Conservation (phyloP, 2,113 vertebrate species). For the Leptobrachium ailaonicum region DNA sequence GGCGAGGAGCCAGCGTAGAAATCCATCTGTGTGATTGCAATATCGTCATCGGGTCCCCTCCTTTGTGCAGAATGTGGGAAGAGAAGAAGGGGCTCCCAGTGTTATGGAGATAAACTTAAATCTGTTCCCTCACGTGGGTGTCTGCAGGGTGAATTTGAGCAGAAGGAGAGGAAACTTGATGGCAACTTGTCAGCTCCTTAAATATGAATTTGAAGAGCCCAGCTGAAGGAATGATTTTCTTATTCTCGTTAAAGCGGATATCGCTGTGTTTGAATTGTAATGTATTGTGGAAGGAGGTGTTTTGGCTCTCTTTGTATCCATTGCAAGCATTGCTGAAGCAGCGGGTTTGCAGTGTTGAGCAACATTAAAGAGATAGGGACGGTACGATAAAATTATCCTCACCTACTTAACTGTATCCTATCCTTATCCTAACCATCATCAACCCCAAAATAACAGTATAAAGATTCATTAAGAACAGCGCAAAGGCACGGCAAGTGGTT, state of each 20-base stretch:
- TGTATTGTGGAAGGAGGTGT: background rate
- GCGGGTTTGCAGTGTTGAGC: too few relatives aligned
- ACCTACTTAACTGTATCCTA: too few relatives aligned
- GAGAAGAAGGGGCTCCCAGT: slow-evolving; percentile 42
- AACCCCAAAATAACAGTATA: too few relatives aligned
- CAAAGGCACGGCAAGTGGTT: too few relatives aligned
- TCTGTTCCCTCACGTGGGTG: slow-evolving; percentile 47
- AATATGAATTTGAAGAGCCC: slow-evolving; percentile 26
- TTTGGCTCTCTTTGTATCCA: background rate
- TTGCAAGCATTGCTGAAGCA: too few relatives aligned
- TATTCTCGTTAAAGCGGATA: background rate
- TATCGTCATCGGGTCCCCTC: slow-evolving; percentile 43
- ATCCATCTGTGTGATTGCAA: slow-evolving; percentile 41
- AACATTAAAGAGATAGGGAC: too few relatives aligned
- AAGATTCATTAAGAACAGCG: too few relatives aligned
- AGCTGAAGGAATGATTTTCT: background rate
- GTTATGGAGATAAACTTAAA: slow-evolving; percentile 45
- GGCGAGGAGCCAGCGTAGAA: slow-evolving; percentile 22
- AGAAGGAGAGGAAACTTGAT: slow-evolving; percentile 44
- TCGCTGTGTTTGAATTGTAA: background rate
- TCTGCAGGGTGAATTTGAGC: slow-evolving; percentile 40
- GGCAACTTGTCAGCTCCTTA: slow-evolving; percentile 19
- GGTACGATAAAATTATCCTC: too few relatives aligned
- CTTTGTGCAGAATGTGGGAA: slow-evolving; percentile 30
- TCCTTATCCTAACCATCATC: too few relatives aligned